Base-by-base conservation (phyloP, 2,888 invertebrate genomes). In the Rhagonycha lutea region DNA sequence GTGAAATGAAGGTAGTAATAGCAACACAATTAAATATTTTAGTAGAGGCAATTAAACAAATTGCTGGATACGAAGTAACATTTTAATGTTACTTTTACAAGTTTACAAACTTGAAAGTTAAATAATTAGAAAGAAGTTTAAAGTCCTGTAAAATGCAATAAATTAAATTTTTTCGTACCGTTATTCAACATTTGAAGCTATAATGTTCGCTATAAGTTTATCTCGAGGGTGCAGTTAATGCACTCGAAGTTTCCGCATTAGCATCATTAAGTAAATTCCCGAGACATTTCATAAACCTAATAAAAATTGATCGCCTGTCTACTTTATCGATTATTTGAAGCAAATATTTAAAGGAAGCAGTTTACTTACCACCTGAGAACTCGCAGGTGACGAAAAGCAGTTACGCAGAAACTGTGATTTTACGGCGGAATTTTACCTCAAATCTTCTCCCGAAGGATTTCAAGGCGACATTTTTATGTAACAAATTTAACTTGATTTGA, bases 201-300 rank as follows among this genome's bases (percentile, higher is more conserved):
- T 78, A 78, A 79, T 81, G 80, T 78, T 80, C 77, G 76, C 72
- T 76, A 69, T 79, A 73, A 73, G 78, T 78, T 77, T 69, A 62
- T 79, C 82, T 80, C 82, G 65, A 8, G 81, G 76, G 83, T 79
- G 80, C 70, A 80, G 80, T 83, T 82, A 76, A 72, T 71, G 76
- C 76, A 76, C 70, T 77, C 77, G 79, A 77, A 79, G 77, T 73
- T 71, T 78, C 79, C 73, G 78, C 81, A 83, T 83, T 82, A 83
- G 79, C 81, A 81, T 80, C 78, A 79, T 80, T 81, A 75, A 79
- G 75, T 72, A 69, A 69, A 71, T 78, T 80, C 79, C 60, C 74
- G 78, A 79, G 74, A 67, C 29, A 61, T 71, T 68, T 70, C 26
- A 61, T 28, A 18, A 69, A 73, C 68, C 69, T 73, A 67, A 67